Evolutionary conservation across 92 coral and sea anemone genomes (phyloP).

Genomic region (Epizoanthus rinbou): DNA sequence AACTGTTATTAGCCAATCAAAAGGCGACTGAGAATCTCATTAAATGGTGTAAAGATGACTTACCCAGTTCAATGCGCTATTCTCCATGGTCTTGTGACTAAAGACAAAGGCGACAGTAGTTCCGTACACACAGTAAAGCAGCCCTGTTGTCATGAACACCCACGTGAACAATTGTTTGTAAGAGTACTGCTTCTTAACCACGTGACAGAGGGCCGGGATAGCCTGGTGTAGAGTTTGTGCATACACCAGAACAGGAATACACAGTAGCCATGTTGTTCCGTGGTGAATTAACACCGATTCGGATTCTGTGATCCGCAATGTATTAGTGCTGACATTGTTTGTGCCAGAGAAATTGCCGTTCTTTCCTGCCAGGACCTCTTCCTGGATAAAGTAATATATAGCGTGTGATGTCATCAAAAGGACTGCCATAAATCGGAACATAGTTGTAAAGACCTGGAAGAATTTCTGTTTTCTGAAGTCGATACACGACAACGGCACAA

Average conservation of each 20-base stretch:
- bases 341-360: neutral
- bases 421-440: constrained; percentile 29
- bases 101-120: constrained; percentile 42
- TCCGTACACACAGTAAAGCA: constrained; percentile 33
- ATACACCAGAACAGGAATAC: constrained; percentile 37
- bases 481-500: constrained; percentile 32
- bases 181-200: constrained; percentile 41
- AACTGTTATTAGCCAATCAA: neutral
- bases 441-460: constrained; percentile 24
- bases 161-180: constrained; percentile 39
- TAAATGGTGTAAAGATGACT: neutral
- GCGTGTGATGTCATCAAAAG: constrained; percentile 39
- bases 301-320: neutral
- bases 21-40: no score
- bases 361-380: neutral
- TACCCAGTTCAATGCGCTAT: constrained; percentile 42
- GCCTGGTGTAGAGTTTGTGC: constrained; percentile 45
- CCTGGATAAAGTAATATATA: constrained; percentile 26
- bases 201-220: constrained; percentile 43
- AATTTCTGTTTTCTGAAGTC: constrained; percentile 35
- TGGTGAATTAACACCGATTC: constrained; percentile 8
- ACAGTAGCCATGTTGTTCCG: constrained; percentile 20
- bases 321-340: neutral
- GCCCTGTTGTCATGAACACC: constrained; percentile 11
- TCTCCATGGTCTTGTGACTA: constrained; percentile 27